phyloP scores from a whole-genome alignment of 2,113 vertebrate genomes.

The Melanocharis versteri region DNA sequence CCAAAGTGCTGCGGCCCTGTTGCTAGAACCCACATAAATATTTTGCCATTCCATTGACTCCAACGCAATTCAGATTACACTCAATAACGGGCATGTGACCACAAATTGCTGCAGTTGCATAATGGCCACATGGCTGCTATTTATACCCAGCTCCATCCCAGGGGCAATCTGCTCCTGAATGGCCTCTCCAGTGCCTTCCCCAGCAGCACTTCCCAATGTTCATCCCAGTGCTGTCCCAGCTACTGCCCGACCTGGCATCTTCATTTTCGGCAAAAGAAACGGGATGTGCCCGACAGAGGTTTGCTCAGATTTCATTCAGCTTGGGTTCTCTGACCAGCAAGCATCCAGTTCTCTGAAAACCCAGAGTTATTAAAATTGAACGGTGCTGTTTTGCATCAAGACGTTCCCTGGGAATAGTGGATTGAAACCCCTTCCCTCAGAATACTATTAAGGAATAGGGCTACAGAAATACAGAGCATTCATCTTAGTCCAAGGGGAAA shows the following conservation, averaged over 20 bases:
- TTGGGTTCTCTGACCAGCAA: neutral
- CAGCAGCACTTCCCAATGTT: accelerated
- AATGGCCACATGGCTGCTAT: neutral
- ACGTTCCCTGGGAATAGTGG: neutral
- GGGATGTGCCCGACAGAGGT: neutral
- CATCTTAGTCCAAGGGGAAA: neutral
- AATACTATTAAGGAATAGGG: neutral
- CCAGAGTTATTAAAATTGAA: neutral
- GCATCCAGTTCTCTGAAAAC: neutral
- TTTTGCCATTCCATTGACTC: neutral
- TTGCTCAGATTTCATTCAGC: neutral
- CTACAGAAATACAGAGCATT: neutral
- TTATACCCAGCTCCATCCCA: neutral
- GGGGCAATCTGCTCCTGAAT: neutral
- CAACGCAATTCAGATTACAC: neutral
- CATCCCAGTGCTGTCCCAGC: neutral
- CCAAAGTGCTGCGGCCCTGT: neutral
- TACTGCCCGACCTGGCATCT: neutral
- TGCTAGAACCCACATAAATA: neutral
- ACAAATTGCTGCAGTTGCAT: neutral
- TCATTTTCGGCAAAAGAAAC: neutral
- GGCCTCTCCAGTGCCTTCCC: neutral
- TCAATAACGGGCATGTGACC: neutral
- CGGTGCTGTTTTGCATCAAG: neutral
- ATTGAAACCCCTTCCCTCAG: neutral